Base-by-base conservation (phyloP, 2,888 invertebrate genomes). In the Platerodrilus igneus region DNA sequence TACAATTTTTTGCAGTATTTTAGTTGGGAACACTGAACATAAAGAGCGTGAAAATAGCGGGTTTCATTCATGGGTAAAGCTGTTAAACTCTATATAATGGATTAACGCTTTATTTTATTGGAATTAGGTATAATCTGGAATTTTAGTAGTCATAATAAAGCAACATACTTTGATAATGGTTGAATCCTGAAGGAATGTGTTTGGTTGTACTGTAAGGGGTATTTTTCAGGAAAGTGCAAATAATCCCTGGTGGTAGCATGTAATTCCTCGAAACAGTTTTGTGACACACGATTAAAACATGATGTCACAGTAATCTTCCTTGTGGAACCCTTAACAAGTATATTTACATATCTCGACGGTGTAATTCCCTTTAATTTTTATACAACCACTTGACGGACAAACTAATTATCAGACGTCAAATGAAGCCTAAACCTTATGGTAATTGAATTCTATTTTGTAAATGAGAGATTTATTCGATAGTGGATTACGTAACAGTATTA, bases 1-100 rank as follows among this genome's bases (percentile, higher is more conserved):
- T 54, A 57, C 53, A 41, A 38, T 44, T 48, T 48, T 48, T 48
- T 45, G 45, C 34, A 34, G 41, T 25, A 29, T 37, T 45, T 37
- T 45, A 45, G 45, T 45, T 21, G 17, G 39, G 33, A 16, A 28
- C 45, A 45, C 45, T 31, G 30, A 21, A 29, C 28, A 11, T 36
- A 37, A 40, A 36, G 11, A 37, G 44, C 44, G 44, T 5, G 21
- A 21, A 21, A 9, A 21, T 21, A 9, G 21, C 21, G 21, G n/a
- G 8, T 21, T 21, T n/a, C n/a, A n/a, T n/a, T n/a, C n/a, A n/a
- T n/a, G n/a, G n/a, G n/a, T n/a, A n/a, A n/a, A n/a, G n/a, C n/a
- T n/a, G n/a, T n/a, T n/a, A n/a, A n/a, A n/a, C n/a, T n/a, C n/a
- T n/a, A n/a, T n/a, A n/a, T n/a, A n/a, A n/a, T n/a, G n/a, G n/a